Conservation (phyloP, 2,888 invertebrate genomes). For the Acrobasis suavella region DNA sequence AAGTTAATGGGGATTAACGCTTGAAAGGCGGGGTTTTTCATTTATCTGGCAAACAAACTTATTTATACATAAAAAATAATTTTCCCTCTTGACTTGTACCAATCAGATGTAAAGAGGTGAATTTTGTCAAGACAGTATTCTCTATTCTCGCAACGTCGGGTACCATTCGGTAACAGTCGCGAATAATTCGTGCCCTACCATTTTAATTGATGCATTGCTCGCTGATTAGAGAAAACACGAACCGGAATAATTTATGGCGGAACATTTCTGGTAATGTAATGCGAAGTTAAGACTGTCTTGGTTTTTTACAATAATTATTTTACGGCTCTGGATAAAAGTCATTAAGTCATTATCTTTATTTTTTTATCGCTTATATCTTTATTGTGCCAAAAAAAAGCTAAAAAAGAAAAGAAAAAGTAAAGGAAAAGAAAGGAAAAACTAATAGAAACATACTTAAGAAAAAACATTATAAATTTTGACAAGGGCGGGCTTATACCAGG, state of each 20-base stretch:
- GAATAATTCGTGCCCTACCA: conserved; percentile 44
- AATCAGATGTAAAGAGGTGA: conserved; percentile 25
- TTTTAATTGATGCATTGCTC: conserved; percentile 39
- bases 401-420: no score
- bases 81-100: conserved; percentile 16
- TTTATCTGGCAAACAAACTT: no score
- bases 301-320: background rate
- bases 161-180: conserved; percentile 65
- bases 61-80: no score
- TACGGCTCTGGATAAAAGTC: background rate
- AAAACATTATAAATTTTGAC: no score
- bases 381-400: no score
- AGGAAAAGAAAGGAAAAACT: no score
- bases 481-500: no score
- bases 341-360: no score
- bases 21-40: no score
- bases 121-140: conserved; percentile 42
- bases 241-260: conserved; percentile 22
- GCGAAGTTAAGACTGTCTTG: conserved; percentile 10
- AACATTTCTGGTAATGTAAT: conserved; percentile 8
- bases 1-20: no score
- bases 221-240: conserved; percentile 32
- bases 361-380: no score
- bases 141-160: conserved; percentile 39
- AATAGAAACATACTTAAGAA: no score